phyloP scores from a whole-genome alignment of 2,797 vertebrate genomes.

The Vespertilio murinus region DNA sequence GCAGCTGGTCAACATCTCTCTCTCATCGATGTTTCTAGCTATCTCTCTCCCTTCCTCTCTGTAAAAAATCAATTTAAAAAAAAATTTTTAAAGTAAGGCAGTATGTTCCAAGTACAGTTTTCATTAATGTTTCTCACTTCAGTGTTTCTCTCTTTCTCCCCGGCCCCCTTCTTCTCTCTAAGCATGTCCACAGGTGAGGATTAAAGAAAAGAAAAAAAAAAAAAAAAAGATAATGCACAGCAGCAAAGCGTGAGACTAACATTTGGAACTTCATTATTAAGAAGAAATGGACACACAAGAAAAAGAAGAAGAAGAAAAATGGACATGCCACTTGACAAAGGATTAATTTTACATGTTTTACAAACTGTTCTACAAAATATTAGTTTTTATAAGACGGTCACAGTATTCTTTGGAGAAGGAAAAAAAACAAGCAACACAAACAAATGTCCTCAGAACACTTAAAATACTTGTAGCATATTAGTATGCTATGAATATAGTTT shows the following conservation, averaged over 20 bases:
- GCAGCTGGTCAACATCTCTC: no score
- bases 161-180: no score
- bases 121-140: not conserved
- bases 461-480: not conserved
- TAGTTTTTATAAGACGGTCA: not conserved
- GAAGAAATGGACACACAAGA: not conserved
- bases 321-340: not conserved
- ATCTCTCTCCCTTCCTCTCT: no score
- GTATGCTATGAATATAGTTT: not conserved
- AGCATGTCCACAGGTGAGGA: no score
- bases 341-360: constrained; percentile 13
- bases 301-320: constrained; percentile 35
- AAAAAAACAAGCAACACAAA: not conserved
- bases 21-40: no score
- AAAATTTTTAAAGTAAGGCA: not conserved
- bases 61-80: no score
- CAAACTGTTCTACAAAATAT: constrained; percentile 22
- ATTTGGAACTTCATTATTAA: constrained; percentile 1
- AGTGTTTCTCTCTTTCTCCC: no score
- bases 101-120: not conserved
- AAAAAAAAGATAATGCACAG: not conserved
- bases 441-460: not conserved
- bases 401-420: not conserved
- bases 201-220: not conserved
- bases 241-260: not conserved